phyloP scores from a whole-genome alignment of 2,113 vertebrate species.

The Merops nubicus region DNA sequence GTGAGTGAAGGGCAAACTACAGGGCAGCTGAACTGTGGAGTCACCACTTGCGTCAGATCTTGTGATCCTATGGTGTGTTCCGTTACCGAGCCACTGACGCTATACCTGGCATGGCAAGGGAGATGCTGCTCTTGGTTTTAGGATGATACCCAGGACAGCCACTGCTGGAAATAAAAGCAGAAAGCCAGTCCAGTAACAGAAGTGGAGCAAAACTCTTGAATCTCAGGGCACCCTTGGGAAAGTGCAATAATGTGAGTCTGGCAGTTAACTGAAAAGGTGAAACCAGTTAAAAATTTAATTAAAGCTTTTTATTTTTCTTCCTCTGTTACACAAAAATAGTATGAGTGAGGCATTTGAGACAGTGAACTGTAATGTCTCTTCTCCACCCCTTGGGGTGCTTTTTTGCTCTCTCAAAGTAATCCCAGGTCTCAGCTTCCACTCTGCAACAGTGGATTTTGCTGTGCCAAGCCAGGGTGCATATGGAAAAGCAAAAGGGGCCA shows the following conservation, averaged over 20 bases:
- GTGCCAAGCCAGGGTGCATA: neutral
- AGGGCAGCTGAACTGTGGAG: neutral
- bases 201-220: neutral
- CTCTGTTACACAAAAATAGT: neutral
- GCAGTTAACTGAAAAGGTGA: neutral
- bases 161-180: neutral
- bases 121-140: neutral
- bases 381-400: neutral
- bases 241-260: neutral
- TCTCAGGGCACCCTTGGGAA: neutral
- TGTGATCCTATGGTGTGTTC: neutral
- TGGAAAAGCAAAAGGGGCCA: neutral
- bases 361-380: neutral
- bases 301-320: neutral
- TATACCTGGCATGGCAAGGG: fast-evolving
- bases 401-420: neutral
- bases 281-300: neutral
- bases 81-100: neutral
- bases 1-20: neutral
- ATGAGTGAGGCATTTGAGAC: neutral
- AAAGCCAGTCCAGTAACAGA: neutral
- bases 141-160: neutral
- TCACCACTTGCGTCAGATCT: neutral
- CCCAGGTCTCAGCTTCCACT: neutral
- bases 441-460: neutral